Evolutionary conservation across 2,797 vertebrate genomes (phyloP).

Genomic region (Epinephelus coioides): DNA sequence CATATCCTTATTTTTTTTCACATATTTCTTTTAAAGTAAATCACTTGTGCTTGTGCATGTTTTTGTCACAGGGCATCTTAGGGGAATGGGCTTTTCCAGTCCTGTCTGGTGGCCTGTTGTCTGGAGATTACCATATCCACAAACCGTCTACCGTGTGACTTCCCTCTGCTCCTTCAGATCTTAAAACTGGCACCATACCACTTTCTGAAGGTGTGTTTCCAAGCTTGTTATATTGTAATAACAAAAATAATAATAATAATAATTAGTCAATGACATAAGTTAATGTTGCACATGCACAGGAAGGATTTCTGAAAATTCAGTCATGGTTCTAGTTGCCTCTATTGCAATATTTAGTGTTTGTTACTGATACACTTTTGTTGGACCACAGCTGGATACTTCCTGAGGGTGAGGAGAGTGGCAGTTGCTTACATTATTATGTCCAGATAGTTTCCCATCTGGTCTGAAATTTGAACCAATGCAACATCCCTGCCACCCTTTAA

Average conservation of each 20-base stretch:
- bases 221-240: too few relatives aligned
- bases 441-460: too few relatives aligned
- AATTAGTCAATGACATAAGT: too few relatives aligned
- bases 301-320: too few relatives aligned
- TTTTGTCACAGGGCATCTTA: slow-evolving; percentile 84
- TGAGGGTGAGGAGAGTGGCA: too few relatives aligned
- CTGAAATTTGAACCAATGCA: too few relatives aligned
- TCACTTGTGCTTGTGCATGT: neutral
- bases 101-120: slow-evolving; percentile 90
- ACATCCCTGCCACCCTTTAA: neutral
- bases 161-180: slow-evolving; percentile 86
- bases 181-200: slow-evolving; percentile 90
- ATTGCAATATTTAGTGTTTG: neutral
- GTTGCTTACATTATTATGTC: too few relatives aligned
- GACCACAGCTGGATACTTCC: too few relatives aligned
- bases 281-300: too few relatives aligned
- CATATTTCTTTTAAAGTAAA: neutral
- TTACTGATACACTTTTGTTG: too few relatives aligned
- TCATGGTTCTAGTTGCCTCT: neutral
- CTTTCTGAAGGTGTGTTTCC: slow-evolving; percentile 89
- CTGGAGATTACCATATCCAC: slow-evolving; percentile 90
- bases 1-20: too few relatives aligned
- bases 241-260: too few relatives aligned
- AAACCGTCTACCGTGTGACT: slow-evolving; percentile 87
- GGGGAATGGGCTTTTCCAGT: slow-evolving; percentile 89